Base-by-base conservation (phyloP, 2,113 vertebrate genomes). In the Thymallus thymallus region DNA sequence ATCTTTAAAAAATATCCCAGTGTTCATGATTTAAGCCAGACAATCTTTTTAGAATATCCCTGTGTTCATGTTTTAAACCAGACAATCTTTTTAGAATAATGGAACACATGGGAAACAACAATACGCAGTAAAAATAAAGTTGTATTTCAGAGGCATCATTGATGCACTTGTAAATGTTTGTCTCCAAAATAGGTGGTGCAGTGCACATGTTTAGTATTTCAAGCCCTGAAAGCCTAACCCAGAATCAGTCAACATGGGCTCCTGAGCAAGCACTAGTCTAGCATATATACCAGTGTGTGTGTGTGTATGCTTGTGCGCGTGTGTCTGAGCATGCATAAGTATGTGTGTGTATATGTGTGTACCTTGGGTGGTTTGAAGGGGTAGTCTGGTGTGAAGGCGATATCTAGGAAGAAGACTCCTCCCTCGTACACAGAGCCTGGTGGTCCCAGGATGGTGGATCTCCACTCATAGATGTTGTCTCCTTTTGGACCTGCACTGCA, bases 361-460 rank as follows among this genome's bases (percentile, higher is more conserved):
- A 98, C 96, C 96, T 98, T 98, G 91, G 97, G 97, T 88, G 97
- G 97, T 87, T 98, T 98, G 91, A 98, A 98, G 85, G 97, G 97
- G 92, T 98, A 98, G 93, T 98, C 97, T 76, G 97, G 97, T 81
- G 97, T 98, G 94, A 98, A 98, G 73, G 97, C 96, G 84, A 98
- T 98, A 93, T 98, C 97, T 91, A 98, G 92, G 92, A 98, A 98
- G 88, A 98, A 98, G 80, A 98, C 96, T 0, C 97, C 97, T 86
- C 97, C 97, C 91, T 98, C 97, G 29, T 98, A 98, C 83, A 98
- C 97, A 46, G 97, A 98, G 86, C 97, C 97, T 0, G 97, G 97
- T 68, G 97, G 97, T 79, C 97, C 97, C 87, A 98, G 93, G 92
- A 98, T 98, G 89, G 97, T 98, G 26, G 97, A 98, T 91, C 97